Base-by-base conservation (phyloP, 2,113 vertebrate genomes). In the Notiomystis cincta region DNA sequence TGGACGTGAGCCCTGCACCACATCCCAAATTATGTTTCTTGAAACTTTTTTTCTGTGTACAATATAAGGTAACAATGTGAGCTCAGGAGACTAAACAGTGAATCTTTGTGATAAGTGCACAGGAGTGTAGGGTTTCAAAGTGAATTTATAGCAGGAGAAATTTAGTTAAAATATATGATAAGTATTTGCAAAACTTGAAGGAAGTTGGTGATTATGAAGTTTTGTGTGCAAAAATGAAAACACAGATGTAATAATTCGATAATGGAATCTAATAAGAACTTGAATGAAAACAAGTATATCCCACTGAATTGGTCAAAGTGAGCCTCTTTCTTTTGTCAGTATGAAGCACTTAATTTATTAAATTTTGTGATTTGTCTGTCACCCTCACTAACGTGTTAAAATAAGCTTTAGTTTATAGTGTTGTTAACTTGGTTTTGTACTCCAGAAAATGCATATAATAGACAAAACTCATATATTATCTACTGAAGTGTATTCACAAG, bases 341-440 rank as follows among this genome's bases (percentile, higher is more conserved):
- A 15, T 66, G 38, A 57, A 54, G 11, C 44, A 19, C 4, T 73
- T 71, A 3, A 12, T 67, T 57, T n/a, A 30, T 60, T n/a, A 38
- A 48, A 9, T 67, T 64, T 11, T 35, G 54, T 84, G 6, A 9
- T 56, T 89, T 25, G 3, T 79, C 1, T 25, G 3, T 79, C 1
- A 0, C 67, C 12, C 15, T 80, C 7, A 13, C 8, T 57, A 76
- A 53, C 0, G 0, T 65, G n/a, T 37, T 56, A 61, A 53, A 64
- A n/a, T 11, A 47, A 47, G 4, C 21, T 56, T 70, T 37, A 37
- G 6, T 44, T 76, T 86, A 42, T 73, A 37, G 6, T 80, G 23
- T 7, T 15, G 13, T 54, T 40, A 44, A 3, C 1, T 1, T 50
- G 17, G 19, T 53, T 95, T 80, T 62, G 11, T 80, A 30, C 33